Evolutionary conservation across 2,797 vertebrate genomes (phyloP).

Genomic region (Halcyon leucocephala): DNA sequence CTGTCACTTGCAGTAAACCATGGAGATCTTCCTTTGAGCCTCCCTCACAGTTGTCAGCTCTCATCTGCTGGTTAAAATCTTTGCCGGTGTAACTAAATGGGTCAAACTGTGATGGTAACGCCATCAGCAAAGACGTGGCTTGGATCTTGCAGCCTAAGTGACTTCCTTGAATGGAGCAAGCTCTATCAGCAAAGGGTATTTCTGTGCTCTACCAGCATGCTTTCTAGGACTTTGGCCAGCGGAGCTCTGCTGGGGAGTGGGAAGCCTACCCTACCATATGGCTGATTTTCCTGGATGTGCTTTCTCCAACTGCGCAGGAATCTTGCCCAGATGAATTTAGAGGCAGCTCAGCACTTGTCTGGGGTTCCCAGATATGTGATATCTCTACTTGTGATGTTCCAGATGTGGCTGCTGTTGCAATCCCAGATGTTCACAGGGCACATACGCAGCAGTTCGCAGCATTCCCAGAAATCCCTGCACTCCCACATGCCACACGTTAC

Average conservation of each 20-base stretch:
- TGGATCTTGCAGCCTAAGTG: background rate
- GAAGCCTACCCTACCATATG: conserved; percentile 59
- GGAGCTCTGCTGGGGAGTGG: conserved; percentile 44
- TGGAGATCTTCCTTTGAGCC: background rate
- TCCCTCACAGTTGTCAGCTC: background rate
- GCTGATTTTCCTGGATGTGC: conserved; percentile 61
- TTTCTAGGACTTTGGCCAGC: conserved; percentile 66
- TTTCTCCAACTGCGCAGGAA: conserved; percentile 33
- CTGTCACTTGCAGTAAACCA: background rate
- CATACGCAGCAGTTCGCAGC: rapidly evolving
- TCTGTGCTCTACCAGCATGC: conserved; percentile 36
- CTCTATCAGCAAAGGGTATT: conserved; percentile 11
- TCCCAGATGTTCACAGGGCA: background rate
- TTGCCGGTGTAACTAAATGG: background rate
- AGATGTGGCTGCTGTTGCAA: conserved; percentile 1
- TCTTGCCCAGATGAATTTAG: conserved; percentile 25
- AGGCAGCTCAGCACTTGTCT: conserved; percentile 18
- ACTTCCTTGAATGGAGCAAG: background rate
- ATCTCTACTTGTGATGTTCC: conserved; percentile 12
- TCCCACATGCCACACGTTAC: background rate
- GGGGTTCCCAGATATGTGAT: conserved; percentile 21
- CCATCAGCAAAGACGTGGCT: conserved; percentile 10
- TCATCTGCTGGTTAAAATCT: background rate
- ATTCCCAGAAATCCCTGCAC: background rate
- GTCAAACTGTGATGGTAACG: background rate